Evolutionary conservation across 1,140 invertebrate genomes (phyloP).

Genomic region (Globodera rostochiensis): DNA sequence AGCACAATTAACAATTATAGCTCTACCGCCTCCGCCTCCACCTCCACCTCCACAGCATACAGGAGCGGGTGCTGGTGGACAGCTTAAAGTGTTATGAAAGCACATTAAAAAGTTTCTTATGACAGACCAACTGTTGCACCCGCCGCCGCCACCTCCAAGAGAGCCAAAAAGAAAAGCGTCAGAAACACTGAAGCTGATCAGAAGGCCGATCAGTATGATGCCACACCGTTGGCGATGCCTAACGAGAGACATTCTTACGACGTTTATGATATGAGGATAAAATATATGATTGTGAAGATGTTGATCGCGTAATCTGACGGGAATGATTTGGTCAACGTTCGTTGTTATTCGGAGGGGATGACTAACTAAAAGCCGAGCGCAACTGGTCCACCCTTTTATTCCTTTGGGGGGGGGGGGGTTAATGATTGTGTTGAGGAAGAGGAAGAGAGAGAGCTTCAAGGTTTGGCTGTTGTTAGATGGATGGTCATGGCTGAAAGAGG

Average conservation of each 20-base stretch:
- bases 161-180: slow-evolving; percentile 7
- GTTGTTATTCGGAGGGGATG: background rate
- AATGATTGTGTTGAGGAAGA: background rate
- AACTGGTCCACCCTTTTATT: slow-evolving; percentile 15
- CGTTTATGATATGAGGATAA: background rate
- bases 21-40: background rate
- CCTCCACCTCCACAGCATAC: background rate
- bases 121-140: background rate
- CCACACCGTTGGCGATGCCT: slow-evolving; percentile 6
- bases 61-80: background rate
- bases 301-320: background rate
- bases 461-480: background rate
- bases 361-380: slow-evolving; percentile 10
- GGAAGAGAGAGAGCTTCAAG: background rate
- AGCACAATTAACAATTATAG: slow-evolving; percentile 8
- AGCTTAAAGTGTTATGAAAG: background rate
- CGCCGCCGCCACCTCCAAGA: background rate
- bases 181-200: background rate
- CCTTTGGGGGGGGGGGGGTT: background rate
- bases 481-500: background rate
- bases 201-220: background rate
- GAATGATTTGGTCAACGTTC: background rate
- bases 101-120: background rate
- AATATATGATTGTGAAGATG: background rate
- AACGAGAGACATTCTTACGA: slow-evolving; percentile 2